Conservation (phyloP, 2,888 invertebrate genomes). For the Drosophila cognata region DNA sequence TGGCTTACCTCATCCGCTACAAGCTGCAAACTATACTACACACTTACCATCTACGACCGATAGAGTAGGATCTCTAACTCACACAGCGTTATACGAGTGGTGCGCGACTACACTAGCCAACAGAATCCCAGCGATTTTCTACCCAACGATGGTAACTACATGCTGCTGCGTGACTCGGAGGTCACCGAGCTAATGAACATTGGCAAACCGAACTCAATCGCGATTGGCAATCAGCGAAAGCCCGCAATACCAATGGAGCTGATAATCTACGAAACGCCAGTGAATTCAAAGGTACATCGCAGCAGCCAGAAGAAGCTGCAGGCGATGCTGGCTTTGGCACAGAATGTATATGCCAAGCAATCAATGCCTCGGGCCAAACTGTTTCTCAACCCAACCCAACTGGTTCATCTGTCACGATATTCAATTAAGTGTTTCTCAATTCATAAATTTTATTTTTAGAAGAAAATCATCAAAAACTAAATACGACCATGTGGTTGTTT, state of each 20-base stretch:
- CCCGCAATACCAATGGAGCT: constrained; percentile 45
- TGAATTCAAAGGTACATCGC: not conserved
- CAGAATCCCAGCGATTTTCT: constrained; percentile 58
- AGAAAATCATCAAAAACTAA: not conserved
- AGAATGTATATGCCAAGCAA: not conserved
- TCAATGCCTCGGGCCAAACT: constrained; percentile 25
- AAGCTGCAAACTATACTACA: constrained; percentile 35
- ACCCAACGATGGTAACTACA: constrained; percentile 37
- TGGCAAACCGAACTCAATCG: not conserved
- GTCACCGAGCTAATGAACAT: constrained; percentile 14
- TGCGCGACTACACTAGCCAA: constrained; percentile 31
- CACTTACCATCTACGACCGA: constrained; percentile 51
- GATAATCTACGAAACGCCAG: constrained; percentile 31
- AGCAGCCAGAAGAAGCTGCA: not conserved
- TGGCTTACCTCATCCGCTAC: constrained; percentile 49
- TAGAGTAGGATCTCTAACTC: too few relatives aligned
- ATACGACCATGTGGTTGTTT: constrained; percentile 5
- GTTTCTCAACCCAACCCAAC: not conserved
- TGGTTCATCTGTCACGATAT: not conserved
- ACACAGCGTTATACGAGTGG: constrained; percentile 30
- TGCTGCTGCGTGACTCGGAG: constrained; percentile 50
- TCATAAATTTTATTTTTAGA: not conserved
- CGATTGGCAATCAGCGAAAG: not conserved
- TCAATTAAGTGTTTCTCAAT: not conserved
- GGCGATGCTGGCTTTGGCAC: not conserved